Evolutionary conservation across 2,113 vertebrate species (phyloP), one percentile per base, ranked within the genome.

Genomic region (Prionailurus viverrinus): DNA sequence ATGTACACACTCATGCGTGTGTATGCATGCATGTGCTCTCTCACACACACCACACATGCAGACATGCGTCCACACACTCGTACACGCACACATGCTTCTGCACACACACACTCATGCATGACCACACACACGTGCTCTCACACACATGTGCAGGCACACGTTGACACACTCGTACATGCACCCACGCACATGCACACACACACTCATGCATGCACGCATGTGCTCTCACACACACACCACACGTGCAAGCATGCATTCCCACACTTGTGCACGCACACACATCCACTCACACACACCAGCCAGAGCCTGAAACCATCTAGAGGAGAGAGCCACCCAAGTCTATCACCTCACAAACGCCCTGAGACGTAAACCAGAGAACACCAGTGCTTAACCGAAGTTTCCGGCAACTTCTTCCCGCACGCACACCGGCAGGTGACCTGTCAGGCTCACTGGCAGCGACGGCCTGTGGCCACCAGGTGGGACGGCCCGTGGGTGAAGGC

Each of bases 111-210:
- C 58, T 45, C 45, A 7, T 8, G 45, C 48, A 27, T 2, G 1
- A 23, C 23, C 2, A 1, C 55, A 15, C 0, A 23, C 0, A 9
- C 39, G 1, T 1, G 23, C 68, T 9, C 5, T 45, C 41, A 4
- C 63, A 19, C 5, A 1, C 31, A 51, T 13, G 11, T 45, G 45
- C 45, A 45, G 45, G 45, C 45, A 45, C 45, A 45, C 45, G 7
- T 45, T 45, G 45, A 45, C 45, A 45, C 45, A 9, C 7, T 45
- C 45, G 45, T 9, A 45, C 45, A 45, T 1, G 7, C 7, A 45
- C 45, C 45, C 53, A 19, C 7, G 0, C 0, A 1, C 27, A 23
- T 0, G 31, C 18, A 5, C 63, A 16, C n/a, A 39, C 4, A 3
- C 68, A 14, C 4, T 3, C 29, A 48, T 11, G 15, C 51, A 27